A percentile compares a stretch with the other conserved stretches of the same genome.
These are phyloP conservation scores for Myopa testacea DNA, from an alignment of 2,888 invertebrate genomes.

Conservation along the genomic window DNA sequence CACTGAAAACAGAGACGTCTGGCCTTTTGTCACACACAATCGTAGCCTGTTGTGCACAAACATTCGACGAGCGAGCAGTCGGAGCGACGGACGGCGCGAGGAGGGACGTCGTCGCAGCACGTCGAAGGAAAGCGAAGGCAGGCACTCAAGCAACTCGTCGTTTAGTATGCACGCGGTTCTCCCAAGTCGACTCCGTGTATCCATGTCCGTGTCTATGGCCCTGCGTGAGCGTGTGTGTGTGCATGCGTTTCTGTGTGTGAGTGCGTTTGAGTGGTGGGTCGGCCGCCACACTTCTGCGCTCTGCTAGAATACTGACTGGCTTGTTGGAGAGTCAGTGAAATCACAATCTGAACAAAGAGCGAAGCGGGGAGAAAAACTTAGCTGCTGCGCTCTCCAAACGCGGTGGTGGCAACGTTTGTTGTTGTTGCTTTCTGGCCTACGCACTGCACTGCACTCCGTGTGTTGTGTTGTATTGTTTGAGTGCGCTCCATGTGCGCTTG, in stretches of 20 bases:
- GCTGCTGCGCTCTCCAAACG: slow-evolving; percentile 16
- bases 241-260: slow-evolving; percentile 24
- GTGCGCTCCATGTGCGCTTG: slow-evolving; percentile 21
- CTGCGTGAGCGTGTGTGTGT: slow-evolving; percentile 18
- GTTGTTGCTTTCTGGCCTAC: slow-evolving; percentile 12
- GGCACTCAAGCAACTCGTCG: slow-evolving; percentile 10
- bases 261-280: slow-evolving; percentile 20
- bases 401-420: not conserved
- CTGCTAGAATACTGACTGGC: not conserved
- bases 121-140: slow-evolving; percentile 48
- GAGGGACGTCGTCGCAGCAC: slow-evolving; percentile 20
- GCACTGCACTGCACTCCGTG: slow-evolving; percentile 11
- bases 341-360: not conserved
- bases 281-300: not conserved
- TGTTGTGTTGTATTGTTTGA: not conserved
- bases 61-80: slow-evolving; percentile 14
- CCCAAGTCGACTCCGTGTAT: not conserved
- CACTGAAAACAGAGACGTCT: slow-evolving; percentile 64
- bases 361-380: not conserved
- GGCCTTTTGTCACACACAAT: slow-evolving; percentile 53
- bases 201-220: slow-evolving; percentile 28
- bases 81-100: slow-evolving; percentile 26
- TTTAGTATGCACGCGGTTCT: too few species aligned
- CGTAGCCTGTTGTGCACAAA: slow-evolving; percentile 42
- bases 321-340: not conserved